Percentiles rank a stretch among this genome's conserved stretches.
Conservation (phyloP, 2,888 invertebrate species). For the Oscheius sp. region DNA sequence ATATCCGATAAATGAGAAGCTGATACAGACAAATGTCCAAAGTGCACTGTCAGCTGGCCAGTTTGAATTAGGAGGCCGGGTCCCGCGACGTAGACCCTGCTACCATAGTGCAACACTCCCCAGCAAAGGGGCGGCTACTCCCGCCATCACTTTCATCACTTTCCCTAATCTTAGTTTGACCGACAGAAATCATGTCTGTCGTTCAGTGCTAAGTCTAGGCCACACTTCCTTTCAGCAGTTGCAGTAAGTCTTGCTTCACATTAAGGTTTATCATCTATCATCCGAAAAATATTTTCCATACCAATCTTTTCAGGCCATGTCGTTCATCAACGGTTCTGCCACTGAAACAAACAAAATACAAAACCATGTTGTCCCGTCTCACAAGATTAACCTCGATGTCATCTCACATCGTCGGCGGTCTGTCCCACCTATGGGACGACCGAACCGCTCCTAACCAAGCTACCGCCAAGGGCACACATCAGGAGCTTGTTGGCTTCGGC, state of each 20-base stretch:
- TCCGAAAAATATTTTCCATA: background rate
- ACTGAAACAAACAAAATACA: background rate
- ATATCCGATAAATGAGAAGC: background rate
- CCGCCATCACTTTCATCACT: slow-evolving; percentile 19
- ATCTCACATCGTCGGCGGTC: slow-evolving; percentile 30
- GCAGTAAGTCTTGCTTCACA: slow-evolving; percentile 14
- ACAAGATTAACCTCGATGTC: slow-evolving; percentile 38
- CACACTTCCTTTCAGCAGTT: background rate
- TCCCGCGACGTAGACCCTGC: slow-evolving; percentile 12
- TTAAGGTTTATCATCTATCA: background rate
- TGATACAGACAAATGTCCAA: slow-evolving; percentile 16
- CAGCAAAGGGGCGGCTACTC: slow-evolving; percentile 10
- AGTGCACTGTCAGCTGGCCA: slow-evolving; percentile 25
- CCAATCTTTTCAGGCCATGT: slow-evolving; percentile 25
- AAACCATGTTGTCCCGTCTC: slow-evolving; percentile 34
- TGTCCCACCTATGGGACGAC: slow-evolving; percentile 35
- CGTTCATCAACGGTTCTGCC: slow-evolving; percentile 20
- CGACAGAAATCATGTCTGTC: slow-evolving; percentile 33
- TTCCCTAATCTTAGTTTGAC: slow-evolving; percentile 16
- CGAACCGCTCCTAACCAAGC: slow-evolving; percentile 37
- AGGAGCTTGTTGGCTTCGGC: slow-evolving; percentile 4
- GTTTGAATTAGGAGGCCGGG: slow-evolving; percentile 23
- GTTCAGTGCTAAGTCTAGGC: slow-evolving; percentile 35
- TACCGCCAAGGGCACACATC: slow-evolving; percentile 10
- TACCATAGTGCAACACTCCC: slow-evolving; percentile 17